phyloP scores from a whole-genome alignment of 1,140 invertebrate genomes.

The Drosophila subobscura region DNA sequence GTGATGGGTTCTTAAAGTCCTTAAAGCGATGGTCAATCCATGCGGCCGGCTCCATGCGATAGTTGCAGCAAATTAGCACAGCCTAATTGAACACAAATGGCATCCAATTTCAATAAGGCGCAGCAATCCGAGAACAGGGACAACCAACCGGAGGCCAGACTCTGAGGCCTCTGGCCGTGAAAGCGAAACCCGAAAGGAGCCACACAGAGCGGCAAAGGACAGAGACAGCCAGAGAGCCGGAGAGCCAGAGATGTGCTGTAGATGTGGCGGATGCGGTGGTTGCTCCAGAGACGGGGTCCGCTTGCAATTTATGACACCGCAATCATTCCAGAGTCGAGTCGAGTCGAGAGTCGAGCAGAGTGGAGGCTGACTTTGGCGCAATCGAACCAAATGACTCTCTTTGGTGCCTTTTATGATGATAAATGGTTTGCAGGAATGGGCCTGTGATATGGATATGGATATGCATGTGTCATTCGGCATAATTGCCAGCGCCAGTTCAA shows the following conservation, averaged over 20 bases:
- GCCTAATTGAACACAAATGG: constrained; percentile 81
- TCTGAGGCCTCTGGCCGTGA: constrained; percentile 51
- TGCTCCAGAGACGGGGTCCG: constrained; percentile 43
- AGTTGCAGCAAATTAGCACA: constrained; percentile 73
- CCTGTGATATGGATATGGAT: constrained; percentile 34
- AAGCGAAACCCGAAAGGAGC: constrained; percentile 49
- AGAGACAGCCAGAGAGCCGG: constrained; percentile 8
- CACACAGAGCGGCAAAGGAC: not conserved
- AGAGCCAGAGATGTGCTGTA: not conserved
- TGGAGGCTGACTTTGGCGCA: constrained; percentile 53
- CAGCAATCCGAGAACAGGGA: constrained; percentile 23
- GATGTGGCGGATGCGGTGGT: no score
- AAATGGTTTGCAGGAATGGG: constrained; percentile 39
- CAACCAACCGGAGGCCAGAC: constrained; percentile 17
- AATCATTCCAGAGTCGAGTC: constrained; percentile 55
- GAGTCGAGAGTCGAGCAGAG: constrained; percentile 60
- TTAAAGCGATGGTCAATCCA: constrained; percentile 22
- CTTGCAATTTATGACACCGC: constrained; percentile 75
- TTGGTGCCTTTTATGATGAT: constrained; percentile 76
- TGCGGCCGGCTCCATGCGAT: constrained; percentile 3
- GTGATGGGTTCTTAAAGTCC: constrained; percentile 6
- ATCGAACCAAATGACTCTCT: constrained; percentile 72
- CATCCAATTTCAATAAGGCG: constrained; percentile 74
- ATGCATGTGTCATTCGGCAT: constrained; percentile 35
- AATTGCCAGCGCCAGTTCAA: constrained; percentile 31